phyloP scores from a whole-genome alignment of 1,140 invertebrate genomes.

The Ctenoplectra terminalis region DNA sequence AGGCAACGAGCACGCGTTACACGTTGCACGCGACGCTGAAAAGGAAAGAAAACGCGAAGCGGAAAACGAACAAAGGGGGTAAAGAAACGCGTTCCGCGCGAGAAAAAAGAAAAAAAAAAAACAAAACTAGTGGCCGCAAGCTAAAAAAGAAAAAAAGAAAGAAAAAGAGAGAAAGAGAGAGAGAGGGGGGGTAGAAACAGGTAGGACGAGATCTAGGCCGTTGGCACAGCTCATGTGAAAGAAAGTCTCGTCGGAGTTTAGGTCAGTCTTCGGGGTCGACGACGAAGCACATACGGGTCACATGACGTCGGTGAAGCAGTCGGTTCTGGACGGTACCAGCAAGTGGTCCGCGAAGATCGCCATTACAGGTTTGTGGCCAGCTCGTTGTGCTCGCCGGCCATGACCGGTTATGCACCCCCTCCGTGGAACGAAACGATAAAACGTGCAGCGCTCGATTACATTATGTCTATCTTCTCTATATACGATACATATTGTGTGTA shows the following conservation, averaged over 20 bases:
- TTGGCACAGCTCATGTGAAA: conserved; percentile 76
- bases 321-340: conserved; percentile 99
- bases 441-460: conserved; percentile 50
- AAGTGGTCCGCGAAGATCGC: conserved; percentile 99
- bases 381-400: too few relatives aligned
- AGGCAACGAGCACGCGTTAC: background rate
- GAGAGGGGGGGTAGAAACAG: conserved; percentile 11
- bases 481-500: conserved; percentile 55
- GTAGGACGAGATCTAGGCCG: conserved; percentile 68
- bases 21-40: conserved; percentile 20
- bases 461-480: conserved; percentile 34
- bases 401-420: conserved; percentile 53
- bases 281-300: conserved; percentile 96
- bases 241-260: conserved; percentile 84
- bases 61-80: background rate
- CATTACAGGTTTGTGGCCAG: conserved; percentile 97
- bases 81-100: background rate
- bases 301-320: conserved; percentile 99
- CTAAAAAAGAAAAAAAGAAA: background rate
- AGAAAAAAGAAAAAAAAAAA: background rate
- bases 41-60: background rate
- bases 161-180: background rate
- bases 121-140: background rate
- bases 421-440: conserved; percentile 46
- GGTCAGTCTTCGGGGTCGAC: conserved; percentile 97